Base-by-base conservation (phyloP, 1,140 invertebrate species). In the Caligus rogercresseyi region DNA sequence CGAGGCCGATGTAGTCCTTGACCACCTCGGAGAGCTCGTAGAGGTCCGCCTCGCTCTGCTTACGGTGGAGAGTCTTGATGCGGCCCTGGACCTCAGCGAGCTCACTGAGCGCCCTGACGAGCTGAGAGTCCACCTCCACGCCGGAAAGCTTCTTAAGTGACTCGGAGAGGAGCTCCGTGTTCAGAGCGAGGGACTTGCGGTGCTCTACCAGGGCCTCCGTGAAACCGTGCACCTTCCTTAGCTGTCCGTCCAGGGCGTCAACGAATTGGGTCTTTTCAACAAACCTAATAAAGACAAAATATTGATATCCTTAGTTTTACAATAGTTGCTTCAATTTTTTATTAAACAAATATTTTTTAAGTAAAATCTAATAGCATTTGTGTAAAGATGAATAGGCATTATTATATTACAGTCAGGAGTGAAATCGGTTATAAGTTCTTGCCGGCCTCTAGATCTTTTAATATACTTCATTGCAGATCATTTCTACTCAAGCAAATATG, bases 31-130 rank as follows among this genome's bases (percentile, higher is more conserved):
- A 84, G 60, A 98, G 79, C 52, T 91, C 81, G 71, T 84, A 94
- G 71, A 93, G 90, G 75, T 99, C 95, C 0, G 87, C 86, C 70
- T 96, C 93, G 1, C 89, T 86, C 75, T 98, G 93, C 67, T 92
- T 86, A 18, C 14, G 13, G 58, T 68, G 67, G 24, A 68, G 56
- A 11, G 60, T 65, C 16, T 68, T 57, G 66, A 79, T 80, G 74
- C 86, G 87, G 73, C 92, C 87, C 71, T 92, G 84, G 15, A 90
- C 84, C 72, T 96, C 92, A 4, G 92, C 87, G 23, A 97, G 74
- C 72, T 94, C 86, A n/a, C 89, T 87, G 18, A 98, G 75, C 25
- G 89, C 89, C 69, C 89, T 78, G 1, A 90, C 92, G 1, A 98
- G 78, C 1, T 87, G 85, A 52, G 89, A 89, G 69, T 96, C 91